Evolutionary conservation across 2,888 invertebrate genomes (phyloP).

Genomic region (Xanthia togata): DNA sequence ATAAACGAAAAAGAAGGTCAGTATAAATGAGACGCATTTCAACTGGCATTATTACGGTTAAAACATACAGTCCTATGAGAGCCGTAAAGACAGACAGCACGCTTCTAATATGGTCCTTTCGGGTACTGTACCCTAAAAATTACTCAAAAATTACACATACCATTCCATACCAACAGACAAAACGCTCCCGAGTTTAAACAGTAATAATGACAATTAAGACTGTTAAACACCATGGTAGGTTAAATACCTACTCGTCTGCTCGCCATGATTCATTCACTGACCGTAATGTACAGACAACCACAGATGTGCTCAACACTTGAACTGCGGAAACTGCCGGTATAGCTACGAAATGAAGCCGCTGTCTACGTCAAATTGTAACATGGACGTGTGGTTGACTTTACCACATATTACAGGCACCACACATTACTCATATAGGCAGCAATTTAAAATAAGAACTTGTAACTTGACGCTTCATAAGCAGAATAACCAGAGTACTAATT

Average conservation of each 20-base stretch:
- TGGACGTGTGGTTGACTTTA: conserved; percentile 5
- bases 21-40: background rate
- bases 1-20: background rate
- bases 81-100: background rate
- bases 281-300: conserved; percentile 34
- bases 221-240: conserved; percentile 47
- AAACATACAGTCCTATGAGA: background rate
- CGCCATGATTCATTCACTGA: conserved; percentile 54
- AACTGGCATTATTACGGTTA: background rate
- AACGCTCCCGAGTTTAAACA: conserved; percentile 32
- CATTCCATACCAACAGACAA: conserved; percentile 13
- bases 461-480: conserved; percentile 26
- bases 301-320: conserved; percentile 17
- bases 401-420: conserved; percentile 1
- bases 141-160: background rate
- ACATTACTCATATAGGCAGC: conserved; percentile 1
- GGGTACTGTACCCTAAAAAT: background rate
- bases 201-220: conserved; percentile 59
- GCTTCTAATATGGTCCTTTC: background rate
- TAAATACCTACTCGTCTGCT: conserved; percentile 41
- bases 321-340: background rate
- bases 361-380: background rate
- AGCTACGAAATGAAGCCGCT: background rate
- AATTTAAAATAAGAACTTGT: conserved; percentile 37
- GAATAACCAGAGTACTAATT: conserved; percentile 36